Base-by-base conservation (phyloP, 2,113 vertebrate species). In the Atherinomorus stipes region DNA sequence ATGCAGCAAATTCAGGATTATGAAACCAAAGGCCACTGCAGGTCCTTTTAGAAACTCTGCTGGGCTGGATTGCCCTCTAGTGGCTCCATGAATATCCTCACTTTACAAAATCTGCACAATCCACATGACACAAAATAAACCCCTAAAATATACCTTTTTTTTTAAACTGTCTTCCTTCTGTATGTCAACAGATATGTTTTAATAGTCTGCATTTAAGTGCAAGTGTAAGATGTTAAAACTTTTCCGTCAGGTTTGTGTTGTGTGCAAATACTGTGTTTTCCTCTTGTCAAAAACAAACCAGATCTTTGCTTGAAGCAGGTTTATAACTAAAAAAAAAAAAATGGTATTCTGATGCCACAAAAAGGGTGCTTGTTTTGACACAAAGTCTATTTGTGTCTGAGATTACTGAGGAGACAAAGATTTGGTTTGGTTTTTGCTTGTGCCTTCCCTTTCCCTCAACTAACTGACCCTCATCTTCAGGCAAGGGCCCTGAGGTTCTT, bases 401-500 rank as follows among this genome's bases (percentile, higher is more conserved):
- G 19, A 9, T 47, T 47, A 19, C 2, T 47, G 44, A 19, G 18
- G 16, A 66, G 68, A 56, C 66, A 89, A 54, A 84, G 49, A 72
- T 85, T 79, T 86, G 76, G 80, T 84, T 85, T 83, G n/a, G 74
- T 84, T 85, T 82, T 21, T 78, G 58, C 12, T 28, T 60, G 45
- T 78, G 37, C 42, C 23, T 53, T 64, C 78, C 40, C 74, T 53
- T 3, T 65, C 83, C 83, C 86, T 74, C 75, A 8, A 93, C 87
- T 93, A 89, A 91, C 86, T 61, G 66, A 81, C 84, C 84, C 38
- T 93, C 89, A 84, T 93, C 90, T 85, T 88, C 94, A 99, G 98
- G 98, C 95, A 99, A 99, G 85, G 97, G 98, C 76, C 98, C 98
- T 21, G 97, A 99, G 91, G 96, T 95, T 57, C 95, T 99, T 74